phyloP scores from a whole-genome alignment of 2,797 vertebrate genomes.

The Odontamblyopus lacepedii region DNA sequence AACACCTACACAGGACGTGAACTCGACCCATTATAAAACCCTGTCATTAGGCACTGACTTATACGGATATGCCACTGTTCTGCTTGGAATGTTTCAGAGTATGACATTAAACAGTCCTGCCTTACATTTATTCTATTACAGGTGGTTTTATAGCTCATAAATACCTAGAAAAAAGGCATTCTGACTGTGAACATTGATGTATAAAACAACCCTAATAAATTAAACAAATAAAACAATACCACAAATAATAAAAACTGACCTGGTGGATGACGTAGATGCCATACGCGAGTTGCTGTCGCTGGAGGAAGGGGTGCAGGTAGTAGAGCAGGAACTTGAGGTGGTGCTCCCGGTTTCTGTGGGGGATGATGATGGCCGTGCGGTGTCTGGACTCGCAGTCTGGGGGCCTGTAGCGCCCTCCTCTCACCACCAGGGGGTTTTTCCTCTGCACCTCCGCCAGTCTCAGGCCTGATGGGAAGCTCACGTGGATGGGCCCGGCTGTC shows the following conservation, averaged over 20 bases:
- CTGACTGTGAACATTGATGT: too few species aligned
- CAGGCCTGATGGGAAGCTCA: slow-evolving; percentile 76
- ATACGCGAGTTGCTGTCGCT: slow-evolving; percentile 82
- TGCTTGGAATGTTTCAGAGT: too few species aligned
- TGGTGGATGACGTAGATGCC: slow-evolving; percentile 85
- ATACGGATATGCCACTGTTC: too few species aligned
- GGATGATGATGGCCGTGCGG: slow-evolving; percentile 79
- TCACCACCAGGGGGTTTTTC: slow-evolving; percentile 79
- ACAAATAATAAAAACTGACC: slow-evolving; percentile 49
- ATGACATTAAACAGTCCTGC: too few species aligned
- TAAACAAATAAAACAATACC: too few species aligned
- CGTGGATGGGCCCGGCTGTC: slow-evolving; percentile 81
- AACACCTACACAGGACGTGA: too few species aligned
- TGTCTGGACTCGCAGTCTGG: slow-evolving; percentile 79
- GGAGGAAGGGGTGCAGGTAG: slow-evolving; percentile 84
- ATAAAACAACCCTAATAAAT: too few species aligned
- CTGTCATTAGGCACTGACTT: not conserved
- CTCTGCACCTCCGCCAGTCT: slow-evolving; percentile 69
- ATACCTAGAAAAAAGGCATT: too few species aligned
- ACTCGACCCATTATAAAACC: too few species aligned
- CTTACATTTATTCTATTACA: too few species aligned
- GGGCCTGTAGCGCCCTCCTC: slow-evolving; percentile 80
- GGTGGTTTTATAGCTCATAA: too few species aligned
- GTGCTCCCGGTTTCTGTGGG: slow-evolving; percentile 79
- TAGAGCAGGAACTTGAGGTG: slow-evolving; percentile 83